phyloP scores from a whole-genome alignment of 2,888 invertebrate species.

The Atethmia centrago region DNA sequence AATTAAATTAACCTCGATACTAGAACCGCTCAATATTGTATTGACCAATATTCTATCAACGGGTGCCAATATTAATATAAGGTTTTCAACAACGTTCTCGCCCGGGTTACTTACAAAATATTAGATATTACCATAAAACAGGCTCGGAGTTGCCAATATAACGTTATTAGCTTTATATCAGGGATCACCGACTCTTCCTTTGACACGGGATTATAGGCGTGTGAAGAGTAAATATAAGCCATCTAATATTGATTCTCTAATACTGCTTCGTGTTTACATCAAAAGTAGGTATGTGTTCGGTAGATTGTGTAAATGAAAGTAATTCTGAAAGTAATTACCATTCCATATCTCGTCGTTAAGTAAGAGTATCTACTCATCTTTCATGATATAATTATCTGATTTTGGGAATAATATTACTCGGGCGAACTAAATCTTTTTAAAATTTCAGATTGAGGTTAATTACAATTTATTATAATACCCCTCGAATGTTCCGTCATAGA shows the following conservation, averaged over 20 bases:
- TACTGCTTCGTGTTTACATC: constrained; percentile 58
- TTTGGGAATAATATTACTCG: constrained; percentile 25
- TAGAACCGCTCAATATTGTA: constrained; percentile 34
- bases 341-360: constrained; percentile 14
- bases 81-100: constrained; percentile 49
- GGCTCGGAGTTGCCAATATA: constrained; percentile 67
- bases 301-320: constrained; percentile 42
- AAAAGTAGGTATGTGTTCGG: constrained; percentile 41
- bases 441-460: constrained; percentile 25
- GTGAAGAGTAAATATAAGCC: constrained; percentile 68
- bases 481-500: constrained; percentile 15
- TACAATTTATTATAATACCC: constrained; percentile 21
- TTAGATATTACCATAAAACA: constrained; percentile 68
- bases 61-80: constrained; percentile 56
- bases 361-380: constrained; percentile 31
- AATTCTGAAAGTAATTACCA: constrained; percentile 38
- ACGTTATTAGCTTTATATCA: constrained; percentile 71
- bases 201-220: constrained; percentile 72
- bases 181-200: constrained; percentile 68
- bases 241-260: constrained; percentile 74
- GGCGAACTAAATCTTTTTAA: constrained; percentile 22
- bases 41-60: constrained; percentile 51
- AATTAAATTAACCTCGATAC: constrained; percentile 53
- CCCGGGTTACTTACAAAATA: constrained; percentile 62
- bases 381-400: constrained; percentile 32